These are phyloP conservation scores for Drosophila novamexicana DNA, from an alignment of 1,140 invertebrate genomes.

Conservation along the genomic window DNA sequence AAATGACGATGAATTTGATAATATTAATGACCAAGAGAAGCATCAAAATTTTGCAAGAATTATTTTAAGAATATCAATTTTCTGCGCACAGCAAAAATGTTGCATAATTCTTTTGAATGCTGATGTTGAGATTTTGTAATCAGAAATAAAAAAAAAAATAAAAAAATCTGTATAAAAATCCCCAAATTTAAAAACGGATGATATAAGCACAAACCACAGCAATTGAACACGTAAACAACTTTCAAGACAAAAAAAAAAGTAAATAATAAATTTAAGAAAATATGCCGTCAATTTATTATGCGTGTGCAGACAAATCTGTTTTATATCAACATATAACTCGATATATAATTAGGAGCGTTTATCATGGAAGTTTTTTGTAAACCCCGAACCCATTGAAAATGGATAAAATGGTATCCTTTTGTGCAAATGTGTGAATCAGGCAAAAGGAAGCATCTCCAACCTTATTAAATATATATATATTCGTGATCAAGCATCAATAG, in stretches of 20 bases:
- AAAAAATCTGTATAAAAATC: background rate
- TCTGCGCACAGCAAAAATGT: background rate
- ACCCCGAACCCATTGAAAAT: too few species aligned
- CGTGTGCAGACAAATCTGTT: too few species aligned
- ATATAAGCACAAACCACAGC: slow-evolving; percentile 7
- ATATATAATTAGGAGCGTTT: too few species aligned
- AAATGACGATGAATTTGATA: slow-evolving; percentile 8
- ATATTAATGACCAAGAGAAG: slow-evolving; percentile 6
- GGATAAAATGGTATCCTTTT: too few species aligned
- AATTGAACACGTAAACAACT: background rate
- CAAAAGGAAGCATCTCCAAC: too few species aligned
- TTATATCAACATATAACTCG: too few species aligned
- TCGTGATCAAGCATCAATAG: too few species aligned
- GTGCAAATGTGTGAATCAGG: too few species aligned
- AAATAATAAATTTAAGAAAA: background rate
- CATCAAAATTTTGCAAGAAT: slow-evolving; percentile 1
- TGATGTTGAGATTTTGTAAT: background rate
- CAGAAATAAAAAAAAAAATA: background rate
- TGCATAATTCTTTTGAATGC: slow-evolving; percentile 5
- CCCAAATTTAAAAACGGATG: background rate
- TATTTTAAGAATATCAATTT: slow-evolving; percentile 19
- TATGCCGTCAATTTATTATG: too few species aligned
- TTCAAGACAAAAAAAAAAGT: background rate
- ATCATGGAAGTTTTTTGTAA: too few species aligned
- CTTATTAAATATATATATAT: too few species aligned